Evolutionary conservation across 1,140 invertebrate species (phyloP), one percentile per base, ranked within the genome.

Genomic region (Hyles euphorbiae): DNA sequence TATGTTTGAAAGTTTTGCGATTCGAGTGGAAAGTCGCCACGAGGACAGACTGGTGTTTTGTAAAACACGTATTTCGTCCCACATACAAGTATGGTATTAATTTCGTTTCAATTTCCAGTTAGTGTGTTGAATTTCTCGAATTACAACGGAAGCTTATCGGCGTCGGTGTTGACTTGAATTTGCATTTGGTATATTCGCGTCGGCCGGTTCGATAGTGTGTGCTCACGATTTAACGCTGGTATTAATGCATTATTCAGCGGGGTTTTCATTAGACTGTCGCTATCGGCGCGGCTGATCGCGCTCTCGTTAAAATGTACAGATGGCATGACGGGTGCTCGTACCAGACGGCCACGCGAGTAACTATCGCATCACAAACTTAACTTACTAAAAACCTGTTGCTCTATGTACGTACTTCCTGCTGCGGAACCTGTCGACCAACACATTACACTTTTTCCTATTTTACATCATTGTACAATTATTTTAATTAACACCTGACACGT

Each of bases 231-330:
- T 87, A 88, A 88, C 83, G 83, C 85, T 79, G 70, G 81, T 87
- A 85, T 88, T 86, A 88, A 88, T 88, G 83, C 85, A 88, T 88
- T 88, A 86, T 88, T 88, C 85, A 88, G 76, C 76, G 74, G 78
- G 74, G 81, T 85, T 88, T 88, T 88, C 85, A 88, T 88, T 88
- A 88, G 78, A 63, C 74, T 78, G 76, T 83, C 73, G 69, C 72
- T 88, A 88, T 88, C 85, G 82, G 76, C 67, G 82, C 67, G 65
- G 74, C 63, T 61, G 70, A 88, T 88, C 83, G 79, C 79, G 73
- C 81, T 83, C 84, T 87, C 83, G 82, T 88, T 88, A 87, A 83
- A 87, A 87, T 82, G 79, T 84, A 80, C 79, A 76, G 82, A 87
- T 88, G 83, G 79, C 83, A 88, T 87, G 85, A 87, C 83, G 75